Conservation (phyloP, 2,888 invertebrate species). For the Aleiodes leptofemur region DNA sequence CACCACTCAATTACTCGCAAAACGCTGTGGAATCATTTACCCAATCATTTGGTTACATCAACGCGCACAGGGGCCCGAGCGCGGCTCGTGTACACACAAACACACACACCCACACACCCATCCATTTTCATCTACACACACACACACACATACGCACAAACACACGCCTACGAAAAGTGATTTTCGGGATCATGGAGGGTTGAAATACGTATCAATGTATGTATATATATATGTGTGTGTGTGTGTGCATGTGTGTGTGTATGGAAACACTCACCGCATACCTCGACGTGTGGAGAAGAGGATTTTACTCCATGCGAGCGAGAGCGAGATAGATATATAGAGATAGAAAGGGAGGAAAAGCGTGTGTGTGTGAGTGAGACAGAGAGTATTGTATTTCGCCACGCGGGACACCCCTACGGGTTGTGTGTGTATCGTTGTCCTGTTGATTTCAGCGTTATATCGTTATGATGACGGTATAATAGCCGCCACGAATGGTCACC, state of each 20-base stretch:
- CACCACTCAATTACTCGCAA: constrained; percentile 75
- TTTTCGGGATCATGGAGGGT: neutral
- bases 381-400: constrained; percentile 68
- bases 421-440: constrained; percentile 65
- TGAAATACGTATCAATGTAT: constrained; percentile 10
- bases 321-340: constrained; percentile 43
- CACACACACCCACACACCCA: constrained; percentile 40
- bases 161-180: neutral
- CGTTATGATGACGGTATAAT: constrained; percentile 75
- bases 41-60: constrained; percentile 76
- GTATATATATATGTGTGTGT: constrained; percentile 18
- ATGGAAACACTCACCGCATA: constrained; percentile 29
- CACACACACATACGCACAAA: constrained; percentile 29
- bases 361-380: neutral
- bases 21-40: constrained; percentile 75
- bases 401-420: constrained; percentile 63
- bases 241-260: too few relatives aligned
- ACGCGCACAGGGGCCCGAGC: constrained; percentile 68
- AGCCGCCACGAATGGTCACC: constrained; percentile 66
- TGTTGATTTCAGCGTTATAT: constrained; percentile 74
- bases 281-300: constrained; percentile 42
- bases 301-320: constrained; percentile 38
- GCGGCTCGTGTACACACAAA: constrained; percentile 50
- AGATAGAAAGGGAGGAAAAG: constrained; percentile 33
- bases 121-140: constrained; percentile 39